Conservation (phyloP, 1,140 invertebrate species). For the Stegodyphus mimosarum region DNA sequence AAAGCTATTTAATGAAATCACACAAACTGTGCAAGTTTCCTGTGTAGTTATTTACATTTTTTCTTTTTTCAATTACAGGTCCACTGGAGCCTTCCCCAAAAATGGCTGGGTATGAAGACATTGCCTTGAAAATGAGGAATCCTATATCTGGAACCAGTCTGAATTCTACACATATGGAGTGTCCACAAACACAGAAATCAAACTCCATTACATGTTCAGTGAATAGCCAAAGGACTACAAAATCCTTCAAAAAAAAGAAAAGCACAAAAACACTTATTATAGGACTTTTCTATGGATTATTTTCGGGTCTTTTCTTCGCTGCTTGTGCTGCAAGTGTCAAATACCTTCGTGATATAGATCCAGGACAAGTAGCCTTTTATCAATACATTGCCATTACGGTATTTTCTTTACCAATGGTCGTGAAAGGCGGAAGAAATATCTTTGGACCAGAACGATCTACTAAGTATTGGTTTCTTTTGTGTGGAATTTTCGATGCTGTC, state of each 20-base stretch:
- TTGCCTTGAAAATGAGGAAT: neutral
- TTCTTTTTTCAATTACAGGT: too few species aligned
- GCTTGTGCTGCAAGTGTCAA: constrained; percentile 90
- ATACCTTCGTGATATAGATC: constrained; percentile 81
- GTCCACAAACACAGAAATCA: neutral
- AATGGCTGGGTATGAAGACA: neutral
- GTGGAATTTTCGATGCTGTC: constrained; percentile 49
- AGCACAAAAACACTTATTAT: constrained; percentile 11
- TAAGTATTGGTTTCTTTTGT: constrained; percentile 64
- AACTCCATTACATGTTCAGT: neutral
- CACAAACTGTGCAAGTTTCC: too few species aligned
- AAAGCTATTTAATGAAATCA: too few species aligned
- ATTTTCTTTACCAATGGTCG: constrained; percentile 84
- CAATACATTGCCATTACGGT: constrained; percentile 84
- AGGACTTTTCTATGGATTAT: constrained; percentile 46
- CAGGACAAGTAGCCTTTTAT: constrained; percentile 85
- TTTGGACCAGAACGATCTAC: constrained; percentile 78
- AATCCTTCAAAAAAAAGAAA: constrained; percentile 3
- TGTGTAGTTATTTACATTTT: too few species aligned
- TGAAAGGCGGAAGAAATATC: constrained; percentile 80
- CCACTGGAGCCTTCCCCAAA: neutral
- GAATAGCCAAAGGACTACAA: neutral
- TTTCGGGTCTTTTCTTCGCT: constrained; percentile 87
- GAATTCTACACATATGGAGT: neutral
- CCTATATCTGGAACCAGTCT: neutral